These are phyloP conservation scores for Amblyjoppa fuscipennis DNA, from an alignment of 2,888 invertebrate species.

Conservation along the genomic window DNA sequence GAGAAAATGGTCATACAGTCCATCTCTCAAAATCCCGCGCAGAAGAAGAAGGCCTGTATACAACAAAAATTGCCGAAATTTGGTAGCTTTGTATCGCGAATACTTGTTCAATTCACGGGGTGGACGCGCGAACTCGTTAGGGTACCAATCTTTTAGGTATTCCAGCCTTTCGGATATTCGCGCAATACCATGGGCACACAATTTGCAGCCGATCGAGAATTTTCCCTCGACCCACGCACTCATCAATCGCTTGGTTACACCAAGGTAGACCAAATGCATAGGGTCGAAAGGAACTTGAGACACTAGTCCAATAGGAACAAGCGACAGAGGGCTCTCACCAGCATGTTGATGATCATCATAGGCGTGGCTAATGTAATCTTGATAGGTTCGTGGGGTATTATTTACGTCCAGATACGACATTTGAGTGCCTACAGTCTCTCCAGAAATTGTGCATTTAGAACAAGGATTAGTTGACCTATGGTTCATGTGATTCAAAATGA, in stretches of 20 bases:
- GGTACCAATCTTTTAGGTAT: background rate
- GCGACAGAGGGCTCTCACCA: conserved; percentile 4
- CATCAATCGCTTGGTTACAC: conserved; percentile 9
- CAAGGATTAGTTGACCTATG: conserved; percentile 65
- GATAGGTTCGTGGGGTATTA: conserved; percentile 13
- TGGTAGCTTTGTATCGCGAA: conserved; percentile 70
- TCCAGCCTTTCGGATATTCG: background rate
- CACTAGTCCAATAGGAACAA: conserved; percentile 70
- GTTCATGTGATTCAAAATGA: conserved; percentile 36
- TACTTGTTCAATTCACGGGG: conserved; percentile 67
- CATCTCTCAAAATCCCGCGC: conserved; percentile 40
- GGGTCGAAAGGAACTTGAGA: conserved; percentile 66
- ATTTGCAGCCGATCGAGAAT: background rate
- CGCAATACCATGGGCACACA: background rate
- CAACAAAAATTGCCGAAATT: conserved; percentile 70
- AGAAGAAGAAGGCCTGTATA: conserved; percentile 72
- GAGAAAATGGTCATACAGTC: conserved; percentile 57
- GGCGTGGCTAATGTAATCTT: conserved; percentile 3
- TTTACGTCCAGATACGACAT: background rate
- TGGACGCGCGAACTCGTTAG: conserved; percentile 70
- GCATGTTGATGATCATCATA: conserved; percentile 27
- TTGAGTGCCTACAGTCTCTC: background rate
- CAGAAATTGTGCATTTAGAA: conserved; percentile 64
- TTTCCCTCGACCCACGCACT: conserved; percentile 6
- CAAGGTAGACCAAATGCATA: conserved; percentile 17